These are phyloP conservation scores for Plutella xylostella DNA, from an alignment of 2,888 invertebrate genomes.

Conservation along the genomic window DNA sequence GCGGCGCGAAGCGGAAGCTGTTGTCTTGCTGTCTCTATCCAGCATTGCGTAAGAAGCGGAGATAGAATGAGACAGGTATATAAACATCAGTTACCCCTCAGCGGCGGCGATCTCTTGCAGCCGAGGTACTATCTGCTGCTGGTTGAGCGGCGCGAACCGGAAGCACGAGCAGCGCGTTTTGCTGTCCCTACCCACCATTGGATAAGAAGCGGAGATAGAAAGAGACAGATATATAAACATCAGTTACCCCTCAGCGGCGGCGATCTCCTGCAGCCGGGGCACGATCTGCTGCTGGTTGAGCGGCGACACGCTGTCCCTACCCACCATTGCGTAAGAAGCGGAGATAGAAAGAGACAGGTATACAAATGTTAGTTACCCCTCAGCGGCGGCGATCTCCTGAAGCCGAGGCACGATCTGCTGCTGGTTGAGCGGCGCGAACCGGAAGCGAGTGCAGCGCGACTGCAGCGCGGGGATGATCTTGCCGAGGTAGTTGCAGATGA, in stretches of 20 bases:
- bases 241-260: conserved; percentile 85
- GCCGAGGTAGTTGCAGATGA: conserved; percentile 98
- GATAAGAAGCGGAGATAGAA: too few species aligned
- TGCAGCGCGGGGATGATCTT: conserved; percentile 99
- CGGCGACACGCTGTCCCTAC: conserved; percentile 97
- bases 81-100: conserved; percentile 85
- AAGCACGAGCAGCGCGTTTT: conserved; percentile 97
- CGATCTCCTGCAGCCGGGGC: conserved; percentile 88
- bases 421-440: conserved; percentile 90
- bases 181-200: too few species aligned
- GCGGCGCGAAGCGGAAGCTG: conserved; percentile 94
- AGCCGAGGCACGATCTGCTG: conserved; percentile 92
- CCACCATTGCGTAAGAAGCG: too few species aligned
- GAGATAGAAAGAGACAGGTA: too few species aligned
- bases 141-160: conserved; percentile 90
- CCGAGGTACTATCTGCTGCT: conserved; percentile 90
- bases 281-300: conserved; percentile 86
- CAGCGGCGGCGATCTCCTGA: conserved; percentile 83
- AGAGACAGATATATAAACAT: too few species aligned
- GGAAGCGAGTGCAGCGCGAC: conserved; percentile 96
- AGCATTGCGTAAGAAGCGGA: too few species aligned
- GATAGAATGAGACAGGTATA: too few species aligned
- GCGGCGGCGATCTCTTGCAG: conserved; percentile 84
- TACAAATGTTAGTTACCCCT: conserved; percentile 84
- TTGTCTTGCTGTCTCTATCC: too few species aligned